phyloP scores from a whole-genome alignment of 2,888 invertebrate species.

The Metacarcinus magister region DNA sequence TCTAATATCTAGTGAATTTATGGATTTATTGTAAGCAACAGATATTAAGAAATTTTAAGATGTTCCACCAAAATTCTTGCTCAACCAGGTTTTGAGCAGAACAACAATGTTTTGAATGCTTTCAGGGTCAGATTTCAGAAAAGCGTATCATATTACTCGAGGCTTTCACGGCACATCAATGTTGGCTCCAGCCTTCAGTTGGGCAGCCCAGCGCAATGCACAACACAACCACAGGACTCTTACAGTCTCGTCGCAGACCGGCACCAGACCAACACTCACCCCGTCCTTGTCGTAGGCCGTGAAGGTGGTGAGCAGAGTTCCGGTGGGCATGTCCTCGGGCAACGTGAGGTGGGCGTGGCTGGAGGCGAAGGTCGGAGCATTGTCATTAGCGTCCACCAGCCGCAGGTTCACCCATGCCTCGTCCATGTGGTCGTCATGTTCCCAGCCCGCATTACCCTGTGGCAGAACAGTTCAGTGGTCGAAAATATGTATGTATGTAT shows the following conservation, averaged over 20 bases:
- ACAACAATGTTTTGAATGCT: no score
- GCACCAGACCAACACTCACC: conserved; percentile 53
- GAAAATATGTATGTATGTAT: neutral
- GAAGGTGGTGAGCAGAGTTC: conserved; percentile 68
- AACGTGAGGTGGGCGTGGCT: conserved; percentile 63
- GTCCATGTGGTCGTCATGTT: conserved; percentile 74
- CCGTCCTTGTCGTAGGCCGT: conserved; percentile 69
- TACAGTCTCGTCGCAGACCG: neutral
- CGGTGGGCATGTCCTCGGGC: conserved; percentile 67
- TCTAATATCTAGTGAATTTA: no score
- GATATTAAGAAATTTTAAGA: no score
- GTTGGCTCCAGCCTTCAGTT: no score
- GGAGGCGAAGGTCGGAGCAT: conserved; percentile 61
- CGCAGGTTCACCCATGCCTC: conserved; percentile 69
- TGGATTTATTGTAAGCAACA: no score
- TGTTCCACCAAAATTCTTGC: no score
- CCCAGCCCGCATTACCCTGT: conserved; percentile 66
- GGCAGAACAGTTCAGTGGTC: neutral
- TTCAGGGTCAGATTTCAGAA: no score
- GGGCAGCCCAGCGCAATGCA: no score
- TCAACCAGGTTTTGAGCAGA: no score
- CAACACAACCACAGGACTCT: no score
- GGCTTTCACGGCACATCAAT: no score
- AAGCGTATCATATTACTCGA: no score
- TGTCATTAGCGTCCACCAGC: conserved; percentile 65